Evolutionary conservation across 2,888 invertebrate genomes (phyloP).

Genomic region (Erebia ligea): DNA sequence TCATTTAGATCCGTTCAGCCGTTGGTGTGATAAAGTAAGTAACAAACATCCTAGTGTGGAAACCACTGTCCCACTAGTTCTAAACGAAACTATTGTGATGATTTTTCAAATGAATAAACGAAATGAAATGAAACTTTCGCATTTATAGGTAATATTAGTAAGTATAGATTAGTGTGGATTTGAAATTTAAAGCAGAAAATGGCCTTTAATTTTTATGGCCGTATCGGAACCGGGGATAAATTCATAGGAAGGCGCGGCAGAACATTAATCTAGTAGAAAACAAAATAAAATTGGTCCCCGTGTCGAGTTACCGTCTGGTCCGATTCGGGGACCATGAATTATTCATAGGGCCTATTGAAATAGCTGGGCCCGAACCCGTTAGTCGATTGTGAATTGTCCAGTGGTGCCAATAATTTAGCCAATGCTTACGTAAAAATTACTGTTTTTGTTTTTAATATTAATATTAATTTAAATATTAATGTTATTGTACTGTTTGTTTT

Average conservation of each 20-base stretch:
- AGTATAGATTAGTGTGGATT: background rate
- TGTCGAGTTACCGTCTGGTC: constrained; percentile 34
- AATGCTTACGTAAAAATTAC: background rate
- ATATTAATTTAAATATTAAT: too few species aligned
- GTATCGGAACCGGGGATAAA: background rate
- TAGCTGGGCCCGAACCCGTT: constrained; percentile 29
- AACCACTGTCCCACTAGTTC: too few species aligned
- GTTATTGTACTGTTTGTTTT: too few species aligned
- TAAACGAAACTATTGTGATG: too few species aligned
- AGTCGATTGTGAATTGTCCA: constrained; percentile 38
- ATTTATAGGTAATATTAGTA: too few species aligned
- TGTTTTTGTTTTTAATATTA: too few species aligned
- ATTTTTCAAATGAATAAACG: too few species aligned
- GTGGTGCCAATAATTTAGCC: constrained; percentile 23
- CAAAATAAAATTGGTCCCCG: constrained; percentile 45
- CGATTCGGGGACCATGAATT: constrained; percentile 50
- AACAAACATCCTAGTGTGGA: too few species aligned
- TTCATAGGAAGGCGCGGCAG: constrained; percentile 39
- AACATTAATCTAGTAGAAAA: constrained; percentile 48
- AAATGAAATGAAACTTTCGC: too few species aligned
- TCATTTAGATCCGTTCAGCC: too few species aligned
- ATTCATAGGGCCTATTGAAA: constrained; percentile 54
- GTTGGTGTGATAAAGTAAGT: too few species aligned
- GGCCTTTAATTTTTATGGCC: background rate
- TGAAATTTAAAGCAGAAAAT: background rate